Conservation (phyloP, 2,888 invertebrate species). For the Gandaritis pyraliata region DNA sequence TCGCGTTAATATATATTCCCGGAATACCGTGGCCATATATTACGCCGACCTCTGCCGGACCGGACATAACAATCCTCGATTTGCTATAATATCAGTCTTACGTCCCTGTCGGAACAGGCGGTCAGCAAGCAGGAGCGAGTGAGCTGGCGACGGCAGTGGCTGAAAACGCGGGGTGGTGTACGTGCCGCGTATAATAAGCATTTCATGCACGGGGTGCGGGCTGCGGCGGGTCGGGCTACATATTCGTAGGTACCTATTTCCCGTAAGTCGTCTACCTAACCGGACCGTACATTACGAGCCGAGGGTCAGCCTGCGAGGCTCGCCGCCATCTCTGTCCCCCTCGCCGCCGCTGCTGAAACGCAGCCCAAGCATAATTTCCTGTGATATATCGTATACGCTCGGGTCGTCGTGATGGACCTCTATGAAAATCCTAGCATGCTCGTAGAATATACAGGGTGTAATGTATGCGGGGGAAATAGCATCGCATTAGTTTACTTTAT, state of each 20-base stretch:
- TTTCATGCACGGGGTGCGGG: slow-evolving; percentile 85
- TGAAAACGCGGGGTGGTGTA: slow-evolving; percentile 76
- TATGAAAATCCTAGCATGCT: slow-evolving; percentile 70
- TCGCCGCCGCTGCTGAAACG: slow-evolving; percentile 63
- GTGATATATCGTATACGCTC: slow-evolving; percentile 78
- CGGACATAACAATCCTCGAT: slow-evolving; percentile 85
- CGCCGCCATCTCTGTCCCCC: slow-evolving; percentile 78
- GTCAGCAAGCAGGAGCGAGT: slow-evolving; percentile 65
- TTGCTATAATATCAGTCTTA: slow-evolving; percentile 83
- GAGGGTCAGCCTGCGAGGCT: slow-evolving; percentile 78
- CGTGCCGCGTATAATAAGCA: slow-evolving; percentile 86
- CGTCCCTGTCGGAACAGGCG: slow-evolving; percentile 70
- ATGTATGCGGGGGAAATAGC: slow-evolving; percentile 57
- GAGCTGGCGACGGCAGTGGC: slow-evolving; percentile 56
- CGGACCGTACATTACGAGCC: slow-evolving; percentile 85
- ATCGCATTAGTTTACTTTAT: slow-evolving; percentile 41
- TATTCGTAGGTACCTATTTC: slow-evolving; percentile 75
- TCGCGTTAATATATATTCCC: slow-evolving; percentile 84
- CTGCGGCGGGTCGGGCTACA: slow-evolving; percentile 69
- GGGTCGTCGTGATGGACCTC: slow-evolving; percentile 71
- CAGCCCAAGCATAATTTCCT: slow-evolving; percentile 78
- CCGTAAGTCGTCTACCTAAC: slow-evolving; percentile 85
- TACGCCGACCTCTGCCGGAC: slow-evolving; percentile 84
- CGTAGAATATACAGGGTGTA: slow-evolving; percentile 52
- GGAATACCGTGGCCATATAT: slow-evolving; percentile 85